Conservation (phyloP, 2,888 invertebrate species). For the Dryocosmus kuriphilus region DNA sequence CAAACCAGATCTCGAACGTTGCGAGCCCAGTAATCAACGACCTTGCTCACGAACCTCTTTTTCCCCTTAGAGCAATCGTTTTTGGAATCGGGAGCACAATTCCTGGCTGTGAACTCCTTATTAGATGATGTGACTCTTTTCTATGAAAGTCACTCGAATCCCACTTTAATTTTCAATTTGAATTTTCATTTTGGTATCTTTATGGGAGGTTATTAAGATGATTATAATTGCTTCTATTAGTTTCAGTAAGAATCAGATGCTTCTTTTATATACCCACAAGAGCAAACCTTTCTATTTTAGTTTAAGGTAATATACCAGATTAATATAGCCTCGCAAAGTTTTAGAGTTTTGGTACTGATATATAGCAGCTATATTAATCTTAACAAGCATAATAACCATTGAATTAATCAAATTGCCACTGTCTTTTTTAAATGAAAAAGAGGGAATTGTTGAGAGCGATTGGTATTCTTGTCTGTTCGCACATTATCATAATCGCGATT, state of each 20-base stretch:
- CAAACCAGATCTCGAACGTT: slow-evolving; percentile 67
- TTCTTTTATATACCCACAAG: too few relatives aligned
- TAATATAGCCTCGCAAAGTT: neutral
- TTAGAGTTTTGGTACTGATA: neutral
- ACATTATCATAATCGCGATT: slow-evolving; percentile 67
- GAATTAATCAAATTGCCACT: neutral
- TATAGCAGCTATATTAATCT: neutral
- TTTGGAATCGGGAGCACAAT: neutral
- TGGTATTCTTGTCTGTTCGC: slow-evolving; percentile 32
- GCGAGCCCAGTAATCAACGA: slow-evolving; percentile 52
- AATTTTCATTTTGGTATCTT: too few relatives aligned
- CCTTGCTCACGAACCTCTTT: slow-evolving; percentile 44
- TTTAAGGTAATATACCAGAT: too few relatives aligned
- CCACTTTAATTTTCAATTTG: too few relatives aligned
- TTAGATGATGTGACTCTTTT: too few relatives aligned
- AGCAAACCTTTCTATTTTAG: too few relatives aligned
- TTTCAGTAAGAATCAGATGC: too few relatives aligned
- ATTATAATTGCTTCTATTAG: too few relatives aligned
- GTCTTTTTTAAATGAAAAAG: slow-evolving; percentile 1
- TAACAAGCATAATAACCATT: slow-evolving; percentile 2
- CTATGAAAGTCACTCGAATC: too few relatives aligned
- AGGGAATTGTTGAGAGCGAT: slow-evolving; percentile 7
- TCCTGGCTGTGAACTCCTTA: neutral
- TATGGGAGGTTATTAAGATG: too few relatives aligned
- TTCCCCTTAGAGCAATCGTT: slow-evolving; percentile 5